phyloP scores from a whole-genome alignment of 2,797 vertebrate genomes.

The Poliocrania exsul region DNA sequence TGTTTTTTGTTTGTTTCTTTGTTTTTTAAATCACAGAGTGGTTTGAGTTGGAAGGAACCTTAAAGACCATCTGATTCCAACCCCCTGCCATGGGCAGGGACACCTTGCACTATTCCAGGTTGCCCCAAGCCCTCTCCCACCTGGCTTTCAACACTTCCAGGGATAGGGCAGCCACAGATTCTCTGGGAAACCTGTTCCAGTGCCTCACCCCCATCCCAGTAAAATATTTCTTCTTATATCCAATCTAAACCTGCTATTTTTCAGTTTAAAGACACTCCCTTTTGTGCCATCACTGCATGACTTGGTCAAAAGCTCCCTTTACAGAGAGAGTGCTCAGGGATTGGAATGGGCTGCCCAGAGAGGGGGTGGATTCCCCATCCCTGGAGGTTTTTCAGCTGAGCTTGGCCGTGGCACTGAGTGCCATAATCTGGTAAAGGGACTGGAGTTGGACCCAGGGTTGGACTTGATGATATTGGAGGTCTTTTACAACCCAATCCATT shows the following conservation, averaged over 20 bases:
- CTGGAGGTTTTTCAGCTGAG: no score
- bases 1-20: neutral
- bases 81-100: neutral
- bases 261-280: neutral
- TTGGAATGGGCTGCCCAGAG: no score
- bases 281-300: neutral
- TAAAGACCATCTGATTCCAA: neutral
- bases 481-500: no score
- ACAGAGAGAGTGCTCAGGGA: no score
- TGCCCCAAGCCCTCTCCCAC: accelerated
- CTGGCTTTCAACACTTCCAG: neutral
- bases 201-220: accelerated
- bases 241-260: neutral
- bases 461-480: no score
- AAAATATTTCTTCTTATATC: neutral
- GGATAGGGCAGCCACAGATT: neutral
- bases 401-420: no score
- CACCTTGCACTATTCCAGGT: accelerated
- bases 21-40: neutral
- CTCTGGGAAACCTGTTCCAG: accelerated
- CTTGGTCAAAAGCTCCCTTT: neutral
- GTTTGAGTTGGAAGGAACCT: neutral
- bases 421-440: no score
- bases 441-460: no score
- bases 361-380: no score